A percentile compares a stretch with the other conserved stretches of the same genome.
Evolutionary conservation across 2,113 vertebrate species (phyloP).

Genomic region (Psammodynastes pulverulentus): DNA sequence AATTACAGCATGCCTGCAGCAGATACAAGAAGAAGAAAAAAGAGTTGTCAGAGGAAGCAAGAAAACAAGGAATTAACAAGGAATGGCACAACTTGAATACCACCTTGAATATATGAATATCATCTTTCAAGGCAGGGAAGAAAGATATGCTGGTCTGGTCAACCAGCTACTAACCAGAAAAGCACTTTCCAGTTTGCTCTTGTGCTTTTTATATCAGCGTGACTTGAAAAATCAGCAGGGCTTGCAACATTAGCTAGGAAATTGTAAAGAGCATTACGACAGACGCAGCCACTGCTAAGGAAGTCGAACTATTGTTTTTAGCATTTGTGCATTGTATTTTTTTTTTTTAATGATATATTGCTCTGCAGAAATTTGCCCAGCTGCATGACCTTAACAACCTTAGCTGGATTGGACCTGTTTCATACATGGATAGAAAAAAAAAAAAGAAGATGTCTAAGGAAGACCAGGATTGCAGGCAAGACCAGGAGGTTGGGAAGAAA

Average conservation of each 20-base stretch:
- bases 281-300: not conserved
- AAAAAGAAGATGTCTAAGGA: not conserved
- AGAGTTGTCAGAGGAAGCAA: not conserved
- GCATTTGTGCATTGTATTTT: not conserved
- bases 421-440: not conserved
- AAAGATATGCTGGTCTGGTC: not conserved
- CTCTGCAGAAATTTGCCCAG: not conserved
- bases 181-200: not conserved
- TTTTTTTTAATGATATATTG: not conserved
- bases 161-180: not conserved
- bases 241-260: not conserved
- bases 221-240: not conserved
- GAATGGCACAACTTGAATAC: not conserved
- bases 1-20: not conserved
- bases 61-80: not conserved
- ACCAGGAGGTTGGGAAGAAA: not conserved
- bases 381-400: not conserved
- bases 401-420: not conserved
- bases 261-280: not conserved
- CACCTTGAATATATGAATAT: not conserved
- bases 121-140: not conserved
- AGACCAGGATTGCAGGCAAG: not conserved
- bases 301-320: not conserved
- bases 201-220: not conserved
- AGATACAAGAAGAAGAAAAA: not conserved